phyloP scores from a whole-genome alignment of 2,888 invertebrate genomes.

The Norana najaformis region DNA sequence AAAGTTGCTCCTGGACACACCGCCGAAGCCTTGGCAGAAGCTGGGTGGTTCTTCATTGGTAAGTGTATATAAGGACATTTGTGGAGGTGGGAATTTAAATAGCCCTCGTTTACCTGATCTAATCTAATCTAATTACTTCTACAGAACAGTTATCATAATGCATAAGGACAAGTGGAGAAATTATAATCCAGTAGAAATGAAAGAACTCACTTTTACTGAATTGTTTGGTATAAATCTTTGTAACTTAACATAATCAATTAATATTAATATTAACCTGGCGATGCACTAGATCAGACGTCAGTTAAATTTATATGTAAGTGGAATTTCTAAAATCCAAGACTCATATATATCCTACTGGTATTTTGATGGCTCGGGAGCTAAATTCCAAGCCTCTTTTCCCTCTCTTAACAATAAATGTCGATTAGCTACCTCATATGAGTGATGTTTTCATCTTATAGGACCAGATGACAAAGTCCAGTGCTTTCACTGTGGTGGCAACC shows the following conservation, averaged over 20 bases:
- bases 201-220: not conserved
- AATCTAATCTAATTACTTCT: not conserved
- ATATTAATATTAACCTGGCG: too few species aligned
- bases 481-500: conserved; percentile 89
- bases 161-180: not conserved
- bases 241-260: too few species aligned
- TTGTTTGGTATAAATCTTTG: not conserved
- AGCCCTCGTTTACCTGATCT: not conserved
- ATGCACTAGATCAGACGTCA: too few species aligned
- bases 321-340: too few species aligned
- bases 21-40: not conserved
- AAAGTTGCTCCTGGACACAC: not conserved
- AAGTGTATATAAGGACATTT: not conserved
- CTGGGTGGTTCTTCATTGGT: conserved; percentile 15
- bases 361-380: too few species aligned
- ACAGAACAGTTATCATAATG: not conserved
- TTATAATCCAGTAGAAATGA: not conserved
- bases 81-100: not conserved
- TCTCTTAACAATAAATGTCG: too few species aligned
- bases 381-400: too few species aligned
- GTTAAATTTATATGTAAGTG: too few species aligned
- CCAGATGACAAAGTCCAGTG: conserved; percentile 72
- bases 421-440: too few species aligned
- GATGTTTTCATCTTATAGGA: conserved; percentile 33
- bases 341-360: too few species aligned